Base-by-base conservation (phyloP, 2,888 invertebrate species). In the Pedicia rivosa region DNA sequence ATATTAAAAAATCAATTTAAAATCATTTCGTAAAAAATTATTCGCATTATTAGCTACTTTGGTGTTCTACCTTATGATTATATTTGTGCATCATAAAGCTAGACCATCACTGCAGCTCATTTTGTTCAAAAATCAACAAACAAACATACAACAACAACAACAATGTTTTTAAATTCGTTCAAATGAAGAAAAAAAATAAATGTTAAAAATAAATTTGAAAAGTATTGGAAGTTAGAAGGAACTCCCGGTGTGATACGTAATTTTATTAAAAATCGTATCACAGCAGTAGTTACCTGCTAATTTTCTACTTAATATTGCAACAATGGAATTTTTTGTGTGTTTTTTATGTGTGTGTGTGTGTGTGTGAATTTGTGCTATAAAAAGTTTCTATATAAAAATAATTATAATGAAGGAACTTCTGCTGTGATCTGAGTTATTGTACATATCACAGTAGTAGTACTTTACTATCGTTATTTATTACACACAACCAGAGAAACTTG, bases 251-350 rank as follows among this genome's bases (percentile, higher is more conserved):
- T 54, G 57, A 54, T 52, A 45, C 59, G 56, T 54, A 39, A 38
- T 37, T 35, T 40, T 45, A 12, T 30, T 40, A 14, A 36, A 14
- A 19, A 29, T 29, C 39, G 54, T 59, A 62, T 62, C 62, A 61
- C 62, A 62, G 59, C 56, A 52, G 49, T 53, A 56, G 58, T 59
- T 59, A 55, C 53, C 53, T 51, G 38, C 33, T 28, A 38, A 32
- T 37, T 37, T 24, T 16, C 24, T 28, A 15, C 25, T 16, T 36
- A 7, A 16, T 36, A 14, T 19, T 20, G n/a, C 14, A 7, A 14
- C 14, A 14, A 33, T 36, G 14, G n/a, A n/a, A n/a, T n/a, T n/a
- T n/a, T n/a, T n/a, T n/a, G n/a, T n/a, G n/a, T n/a, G n/a, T n/a
- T n/a, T n/a, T n/a, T n/a, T n/a, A n/a, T n/a, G n/a, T n/a, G n/a